Evolutionary conservation across 1,140 invertebrate genomes (phyloP), one percentile per base, ranked within the genome.

Genomic region (Drosophila obscura): DNA sequence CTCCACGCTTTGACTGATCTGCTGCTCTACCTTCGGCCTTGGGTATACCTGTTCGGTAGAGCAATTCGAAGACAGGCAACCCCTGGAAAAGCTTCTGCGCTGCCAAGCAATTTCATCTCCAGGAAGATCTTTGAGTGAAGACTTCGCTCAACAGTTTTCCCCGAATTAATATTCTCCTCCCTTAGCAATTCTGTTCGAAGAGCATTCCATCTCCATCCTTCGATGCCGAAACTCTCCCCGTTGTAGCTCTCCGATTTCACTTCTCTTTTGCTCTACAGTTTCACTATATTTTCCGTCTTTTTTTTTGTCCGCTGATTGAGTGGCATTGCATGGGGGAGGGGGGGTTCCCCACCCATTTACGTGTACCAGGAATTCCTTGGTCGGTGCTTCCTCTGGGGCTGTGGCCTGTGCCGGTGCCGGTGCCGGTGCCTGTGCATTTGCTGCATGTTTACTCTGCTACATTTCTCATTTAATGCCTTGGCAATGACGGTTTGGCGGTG

Each of bases 391-490:
- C 19, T 19, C 19, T 19, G 19, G 19, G 31, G 6, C 26, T 28
- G 26, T 26, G 26, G 19, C 19, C 26, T 26, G 26, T 26, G 5
- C 26, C 26, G 4, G 26, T 31, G 28, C 28, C 8, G 28, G 22
- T n/a, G n/a, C n/a, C 22, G 2, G 22, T 0, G 4, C 2, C 55
- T 45, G 58, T 77, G 75, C 67, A 78, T 66, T 65, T 73, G 68
- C 62, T 64, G 77, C 55, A 80, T 81, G 73, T 82, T 82, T 82
- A 65, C 79, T 77, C 69, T 77, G 77, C 78, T 68, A 73, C 78
- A 81, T 72, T 80, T 81, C 59, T 81, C 78, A 81, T 81, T 81
- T 81, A 81, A 77, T 81, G 67, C 68, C 58, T 73, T 79, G 77
- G 76, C 77, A 79, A 79, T 79, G 77, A 79, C 76, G 77, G 0